Base-by-base conservation (phyloP, 1,140 invertebrate genomes). In the Zaprionus davidi region DNA sequence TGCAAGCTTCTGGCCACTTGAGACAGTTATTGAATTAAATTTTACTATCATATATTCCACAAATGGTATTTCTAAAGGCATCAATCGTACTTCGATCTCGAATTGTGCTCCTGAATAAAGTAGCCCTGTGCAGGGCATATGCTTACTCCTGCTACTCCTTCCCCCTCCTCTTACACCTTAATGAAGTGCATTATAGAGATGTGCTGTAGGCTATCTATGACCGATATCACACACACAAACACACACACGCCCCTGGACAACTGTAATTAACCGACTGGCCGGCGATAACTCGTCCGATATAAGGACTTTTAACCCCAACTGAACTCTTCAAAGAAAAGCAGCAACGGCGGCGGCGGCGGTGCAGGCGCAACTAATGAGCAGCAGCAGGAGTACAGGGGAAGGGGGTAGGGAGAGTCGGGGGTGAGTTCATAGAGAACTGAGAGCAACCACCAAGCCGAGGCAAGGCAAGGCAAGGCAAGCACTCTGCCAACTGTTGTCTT, bases 331-430 rank as follows among this genome's bases (percentile, higher is more conserved):
- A 49, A 72, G 55, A 66, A 66, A 44, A 49, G 44, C 62, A 49
- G 22, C 38, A 55, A 38, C 73, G 58, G 17, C 67, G 38, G 53
- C 56, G 53, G 20, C 67, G 49, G 59, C 75, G 53, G 81, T 85
- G 81, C 84, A 88, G 81, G 85, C 85, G 85, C 85, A 90, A 90
- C 85, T 90, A 90, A 90, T 90, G 85, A 90, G 72, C 79, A 88
- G 17, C 62, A 73, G 57, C 71, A 68, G n/a, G 12, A 57, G 66
- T 1, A n/a, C 17, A 26, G 28, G 26, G 36, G 13, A 15, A 51
- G 20, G 49, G 31, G 71, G 41, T 15, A 28, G 24, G 31, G 55
- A 51, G 46, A 46, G n/a, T 46, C 41, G 41, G 46, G 20, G 46
- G 20, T 51, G 46, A 51, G 20, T 51, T 51, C 12, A 56, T 22